Conservation (phyloP, 2,797 vertebrate species). For the Lerista edwardsae region DNA sequence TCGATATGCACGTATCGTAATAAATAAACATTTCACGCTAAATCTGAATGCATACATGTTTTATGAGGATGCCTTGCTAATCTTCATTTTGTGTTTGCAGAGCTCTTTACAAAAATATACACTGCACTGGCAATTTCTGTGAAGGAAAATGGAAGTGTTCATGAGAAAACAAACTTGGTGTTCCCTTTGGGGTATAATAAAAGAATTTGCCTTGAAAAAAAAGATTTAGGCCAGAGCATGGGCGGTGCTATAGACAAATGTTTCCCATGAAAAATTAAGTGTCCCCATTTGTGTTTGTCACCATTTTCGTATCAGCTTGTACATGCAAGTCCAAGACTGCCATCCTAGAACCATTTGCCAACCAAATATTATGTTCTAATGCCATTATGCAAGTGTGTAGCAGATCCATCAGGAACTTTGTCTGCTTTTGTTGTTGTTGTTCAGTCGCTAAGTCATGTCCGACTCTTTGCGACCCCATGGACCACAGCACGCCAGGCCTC, state of each 20-base stretch:
- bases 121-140: too few relatives aligned
- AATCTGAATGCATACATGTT: too few relatives aligned
- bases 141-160: not conserved
- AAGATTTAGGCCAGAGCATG: not conserved
- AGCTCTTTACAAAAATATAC: too few relatives aligned
- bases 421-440: too few relatives aligned
- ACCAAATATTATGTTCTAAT: not conserved
- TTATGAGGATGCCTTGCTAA: too few relatives aligned
- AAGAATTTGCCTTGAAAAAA: not conserved
- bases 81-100: too few relatives aligned
- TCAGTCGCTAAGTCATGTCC: too few relatives aligned
- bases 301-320: not conserved
- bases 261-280: not conserved
- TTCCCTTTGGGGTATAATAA: not conserved
- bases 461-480: too few relatives aligned
- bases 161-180: not conserved
- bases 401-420: not conserved
- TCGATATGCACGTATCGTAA: too few relatives aligned
- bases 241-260: not conserved
- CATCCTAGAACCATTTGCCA: not conserved
- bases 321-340: not conserved
- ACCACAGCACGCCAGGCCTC: too few relatives aligned
- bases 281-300: not conserved
- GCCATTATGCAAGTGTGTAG: not conserved
- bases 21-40: too few relatives aligned